phyloP scores from a whole-genome alignment of 1,140 invertebrate species.

The Monomorium pharaonis region DNA sequence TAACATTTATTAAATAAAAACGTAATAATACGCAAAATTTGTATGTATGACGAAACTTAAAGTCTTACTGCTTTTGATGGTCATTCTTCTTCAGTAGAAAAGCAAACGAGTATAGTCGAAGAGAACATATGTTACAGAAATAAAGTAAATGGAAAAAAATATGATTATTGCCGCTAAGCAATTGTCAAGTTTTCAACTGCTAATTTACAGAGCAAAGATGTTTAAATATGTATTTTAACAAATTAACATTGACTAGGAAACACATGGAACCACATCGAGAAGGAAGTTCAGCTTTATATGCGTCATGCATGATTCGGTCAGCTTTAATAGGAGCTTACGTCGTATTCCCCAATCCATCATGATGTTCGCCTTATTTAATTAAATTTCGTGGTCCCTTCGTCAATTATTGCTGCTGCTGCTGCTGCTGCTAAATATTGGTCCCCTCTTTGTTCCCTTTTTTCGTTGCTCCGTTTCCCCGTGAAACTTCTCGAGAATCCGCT shows the following conservation, averaged over 20 bases:
- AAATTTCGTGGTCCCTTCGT: constrained; percentile 51
- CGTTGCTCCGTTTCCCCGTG: constrained; percentile 18
- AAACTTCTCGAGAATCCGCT: constrained; percentile 18
- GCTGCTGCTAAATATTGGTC: constrained; percentile 46
- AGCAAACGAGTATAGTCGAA: constrained; percentile 10
- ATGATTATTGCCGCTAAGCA: background rate
- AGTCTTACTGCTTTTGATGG: background rate
- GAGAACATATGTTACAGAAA: background rate
- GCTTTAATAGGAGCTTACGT: constrained; percentile 86
- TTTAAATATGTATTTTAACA: background rate
- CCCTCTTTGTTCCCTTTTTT: constrained; percentile 17
- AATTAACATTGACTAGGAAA: background rate
- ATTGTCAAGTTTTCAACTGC: background rate
- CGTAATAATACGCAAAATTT: constrained; percentile 6
- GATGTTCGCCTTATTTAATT: constrained; percentile 61
- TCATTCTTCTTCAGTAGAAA: background rate
- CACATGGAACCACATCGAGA: constrained; percentile 22
- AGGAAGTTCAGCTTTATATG: constrained; percentile 15
- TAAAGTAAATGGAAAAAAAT: background rate
- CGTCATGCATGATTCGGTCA: constrained; percentile 34
- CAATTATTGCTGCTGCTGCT: constrained; percentile 44
- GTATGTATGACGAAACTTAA: background rate
- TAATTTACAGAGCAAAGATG: background rate
- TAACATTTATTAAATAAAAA: background rate
- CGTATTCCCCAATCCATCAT: constrained; percentile 93